Evolutionary conservation across 2,797 vertebrate species (phyloP).

Genomic region (Oreochromis grahami): DNA sequence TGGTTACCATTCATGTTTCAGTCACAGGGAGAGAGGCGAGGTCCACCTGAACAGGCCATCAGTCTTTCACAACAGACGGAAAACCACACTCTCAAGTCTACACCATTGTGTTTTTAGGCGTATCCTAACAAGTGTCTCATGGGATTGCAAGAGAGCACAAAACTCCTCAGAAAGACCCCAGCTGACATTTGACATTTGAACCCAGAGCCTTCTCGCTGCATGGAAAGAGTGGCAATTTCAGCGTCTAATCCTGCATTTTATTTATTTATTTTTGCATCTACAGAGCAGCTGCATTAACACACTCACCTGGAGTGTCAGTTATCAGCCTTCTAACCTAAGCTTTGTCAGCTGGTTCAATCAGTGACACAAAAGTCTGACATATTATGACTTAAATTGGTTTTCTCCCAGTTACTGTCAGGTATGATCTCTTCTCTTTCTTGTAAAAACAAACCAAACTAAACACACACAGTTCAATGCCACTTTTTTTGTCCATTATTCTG

Average conservation of each 20-base stretch:
- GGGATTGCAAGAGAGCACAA: background rate
- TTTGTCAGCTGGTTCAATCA: background rate
- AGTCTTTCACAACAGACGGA: background rate
- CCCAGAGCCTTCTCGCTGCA: background rate
- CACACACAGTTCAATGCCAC: background rate
- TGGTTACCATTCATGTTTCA: no score
- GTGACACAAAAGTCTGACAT: background rate
- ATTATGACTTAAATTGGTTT: background rate
- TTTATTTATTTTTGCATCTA: background rate
- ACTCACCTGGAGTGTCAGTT: background rate
- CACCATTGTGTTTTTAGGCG: background rate
- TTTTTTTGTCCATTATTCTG: background rate
- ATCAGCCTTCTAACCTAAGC: background rate
- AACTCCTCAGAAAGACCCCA: background rate
- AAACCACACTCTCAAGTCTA: background rate
- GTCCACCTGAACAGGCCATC: background rate
- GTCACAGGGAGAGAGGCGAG: background rate
- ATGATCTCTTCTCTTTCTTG: background rate
- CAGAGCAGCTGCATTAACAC: background rate
- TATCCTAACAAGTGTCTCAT: background rate
- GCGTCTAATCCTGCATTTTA: background rate
- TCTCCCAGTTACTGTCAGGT: background rate
- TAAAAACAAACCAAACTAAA: background rate
- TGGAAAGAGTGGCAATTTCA: background rate
- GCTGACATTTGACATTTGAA: background rate